Evolutionary conservation across 2,113 vertebrate species (phyloP), one percentile per base, ranked within the genome.

Genomic region (Oryzias curvinotus): DNA sequence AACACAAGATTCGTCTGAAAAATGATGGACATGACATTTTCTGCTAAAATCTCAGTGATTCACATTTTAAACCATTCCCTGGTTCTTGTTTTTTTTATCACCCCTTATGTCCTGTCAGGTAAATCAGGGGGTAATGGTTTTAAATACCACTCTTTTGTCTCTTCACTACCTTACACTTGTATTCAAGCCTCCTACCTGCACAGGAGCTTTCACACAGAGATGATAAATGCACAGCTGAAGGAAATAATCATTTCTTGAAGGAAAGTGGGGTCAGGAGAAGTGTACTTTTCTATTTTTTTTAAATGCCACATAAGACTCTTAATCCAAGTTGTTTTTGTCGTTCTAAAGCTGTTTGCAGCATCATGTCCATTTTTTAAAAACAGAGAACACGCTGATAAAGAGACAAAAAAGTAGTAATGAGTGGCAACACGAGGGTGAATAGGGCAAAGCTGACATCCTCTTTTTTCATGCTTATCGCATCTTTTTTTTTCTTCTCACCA

Each of bases 11-110:
- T 57, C 46, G 2, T 16, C 14, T 51, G 59, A 41, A 43, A 70
- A 80, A 71, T 81, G 83, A 85, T 71, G 64, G 77, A 78, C 73
- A 52, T 85, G 85, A 75, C 85, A 89, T 86, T 89, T 85, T 50
- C 50, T 56, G 49, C 46, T 42, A 49, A 36, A 84, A 65, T 47
- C 48, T 47, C 18, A 45, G 48, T 43, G 68, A 71, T 65, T 61
- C 30, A 64, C 59, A 58, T 82, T 81, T 62, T 49, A 61, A 62
- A 43, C 1, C 6, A 53, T 62, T 64, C 61, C 26, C 57, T 65
- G 81, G 60, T 65, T 57, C 57, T 46, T 71, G 21, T 67, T 52
- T 68, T 62, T 72, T 58, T 56, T 1, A 52, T 84, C 76, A 41
- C 78, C 75, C 75, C 19, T 52, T 17, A 18, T 46, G 49, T 62